A percentile compares a stretch with the other conserved stretches of the same genome.
These are phyloP conservation scores for Gerosis bhagava DNA, from an alignment of 2,888 invertebrate species.

Conservation along the genomic window DNA sequence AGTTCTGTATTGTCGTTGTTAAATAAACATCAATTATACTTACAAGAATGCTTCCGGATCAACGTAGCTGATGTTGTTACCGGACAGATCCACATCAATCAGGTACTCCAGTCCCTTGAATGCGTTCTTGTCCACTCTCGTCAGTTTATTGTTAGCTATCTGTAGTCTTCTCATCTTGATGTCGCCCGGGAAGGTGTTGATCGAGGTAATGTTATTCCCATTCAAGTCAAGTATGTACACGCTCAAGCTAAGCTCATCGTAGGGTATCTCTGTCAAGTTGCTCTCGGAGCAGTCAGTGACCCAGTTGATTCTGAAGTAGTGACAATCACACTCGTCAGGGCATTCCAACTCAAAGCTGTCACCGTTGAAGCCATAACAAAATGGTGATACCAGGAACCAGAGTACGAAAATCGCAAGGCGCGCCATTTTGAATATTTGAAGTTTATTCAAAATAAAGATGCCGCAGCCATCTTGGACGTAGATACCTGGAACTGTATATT, in stretches of 20 bases:
- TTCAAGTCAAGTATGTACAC: conserved; percentile 88
- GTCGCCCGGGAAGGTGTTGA: conserved; percentile 84
- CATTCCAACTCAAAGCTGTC: conserved; percentile 86
- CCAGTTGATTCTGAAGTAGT: conserved; percentile 90
- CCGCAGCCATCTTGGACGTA: conserved; percentile 39
- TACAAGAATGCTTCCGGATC: conserved; percentile 86
- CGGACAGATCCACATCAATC: conserved; percentile 87
- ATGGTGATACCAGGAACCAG: conserved; percentile 48
- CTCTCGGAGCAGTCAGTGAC: conserved; percentile 90
- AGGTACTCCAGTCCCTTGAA: conserved; percentile 86
- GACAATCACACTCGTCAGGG: conserved; percentile 89
- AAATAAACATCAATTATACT: conserved; percentile 47
- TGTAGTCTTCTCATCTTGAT: conserved; percentile 87
- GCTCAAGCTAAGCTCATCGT: conserved; percentile 85
- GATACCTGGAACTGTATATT: conserved; percentile 30
- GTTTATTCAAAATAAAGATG: conserved; percentile 32
- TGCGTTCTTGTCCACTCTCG: conserved; percentile 81
- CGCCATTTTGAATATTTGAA: conserved; percentile 47
- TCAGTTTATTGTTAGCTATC: conserved; percentile 85
- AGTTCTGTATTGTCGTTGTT: neutral
- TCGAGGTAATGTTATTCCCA: conserved; percentile 84
- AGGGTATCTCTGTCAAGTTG: conserved; percentile 86
- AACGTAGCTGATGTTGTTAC: conserved; percentile 83
- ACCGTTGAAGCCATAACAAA: conserved; percentile 75
- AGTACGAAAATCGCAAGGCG: conserved; percentile 48